A percentile compares a stretch with the other conserved stretches of the same genome.
Evolutionary conservation across 1,140 invertebrate genomes (phyloP).

Genomic region (Pogonomyrmex barbatus): DNA sequence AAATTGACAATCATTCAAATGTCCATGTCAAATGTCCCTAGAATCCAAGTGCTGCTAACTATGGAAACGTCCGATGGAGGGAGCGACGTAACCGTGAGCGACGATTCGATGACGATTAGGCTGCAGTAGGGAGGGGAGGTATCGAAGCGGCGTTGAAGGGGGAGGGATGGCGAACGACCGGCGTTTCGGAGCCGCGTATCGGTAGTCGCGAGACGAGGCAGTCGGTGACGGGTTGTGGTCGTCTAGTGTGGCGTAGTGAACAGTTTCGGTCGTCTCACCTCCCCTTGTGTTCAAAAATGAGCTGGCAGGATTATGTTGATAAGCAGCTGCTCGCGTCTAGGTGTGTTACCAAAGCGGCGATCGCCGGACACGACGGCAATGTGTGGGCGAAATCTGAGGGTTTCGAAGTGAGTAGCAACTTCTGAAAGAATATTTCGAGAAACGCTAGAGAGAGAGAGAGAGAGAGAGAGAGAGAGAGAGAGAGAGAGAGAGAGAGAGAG

Average conservation of each 20-base stretch:
- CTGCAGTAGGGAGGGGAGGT: slow-evolving; percentile 14
- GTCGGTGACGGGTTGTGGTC: slow-evolving; percentile 78
- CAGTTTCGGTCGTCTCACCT: slow-evolving; percentile 70
- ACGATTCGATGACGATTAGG: slow-evolving; percentile 22
- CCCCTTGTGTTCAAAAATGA: slow-evolving; percentile 89
- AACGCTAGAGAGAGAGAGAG: slow-evolving; percentile 16
- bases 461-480: slow-evolving; percentile 12
- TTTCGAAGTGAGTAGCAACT: slow-evolving; percentile 93
- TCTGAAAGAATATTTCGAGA: slow-evolving; percentile 26
- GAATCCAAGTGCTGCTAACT: not conserved
- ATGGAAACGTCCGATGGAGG: not conserved
- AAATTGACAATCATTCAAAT: too few species aligned
- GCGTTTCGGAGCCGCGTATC: slow-evolving; percentile 74
- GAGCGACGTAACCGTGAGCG: not conserved
- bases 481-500: not conserved
- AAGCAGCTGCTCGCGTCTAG: slow-evolving; percentile 97
- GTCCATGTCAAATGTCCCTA: not conserved
- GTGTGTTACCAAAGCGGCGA: slow-evolving; percentile 97
- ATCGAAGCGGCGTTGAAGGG: slow-evolving; percentile 25
- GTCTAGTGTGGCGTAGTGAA: slow-evolving; percentile 76
- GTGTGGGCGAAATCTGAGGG: slow-evolving; percentile 97
- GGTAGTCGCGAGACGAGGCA: slow-evolving; percentile 82
- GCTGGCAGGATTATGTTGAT: slow-evolving; percentile 99
- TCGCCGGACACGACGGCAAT: slow-evolving; percentile 97
- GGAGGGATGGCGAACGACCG: slow-evolving; percentile 69